phyloP scores from a whole-genome alignment of 2,113 vertebrate species.

The Poeciliopsis retropinna region DNA sequence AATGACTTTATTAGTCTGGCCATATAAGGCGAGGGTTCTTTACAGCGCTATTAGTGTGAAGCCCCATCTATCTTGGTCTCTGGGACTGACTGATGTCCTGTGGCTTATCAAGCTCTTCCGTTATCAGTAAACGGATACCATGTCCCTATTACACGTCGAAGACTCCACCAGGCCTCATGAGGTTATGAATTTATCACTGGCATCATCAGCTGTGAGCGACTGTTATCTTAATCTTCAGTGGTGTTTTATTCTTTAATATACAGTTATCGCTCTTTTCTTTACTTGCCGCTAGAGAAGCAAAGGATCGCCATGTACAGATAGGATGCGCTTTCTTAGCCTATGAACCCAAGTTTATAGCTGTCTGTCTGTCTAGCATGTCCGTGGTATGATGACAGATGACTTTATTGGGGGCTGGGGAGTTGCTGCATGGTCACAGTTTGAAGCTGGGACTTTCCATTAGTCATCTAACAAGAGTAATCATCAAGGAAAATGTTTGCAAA shows the following conservation, averaged over 20 bases:
- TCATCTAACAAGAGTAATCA: conserved; percentile 77
- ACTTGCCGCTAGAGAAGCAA: conserved; percentile 39
- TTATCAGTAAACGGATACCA: conserved; percentile 73
- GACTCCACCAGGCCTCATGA: conserved; percentile 49
- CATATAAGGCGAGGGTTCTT: conserved; percentile 81
- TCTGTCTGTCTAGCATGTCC: conserved; percentile 72
- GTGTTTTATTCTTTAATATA: conserved; percentile 39
- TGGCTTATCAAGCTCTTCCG: conserved; percentile 68
- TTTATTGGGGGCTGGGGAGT: conserved; percentile 77
- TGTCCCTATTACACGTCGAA: conserved; percentile 51
- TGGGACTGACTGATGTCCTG: conserved; percentile 75
- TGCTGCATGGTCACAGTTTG: conserved; percentile 66
- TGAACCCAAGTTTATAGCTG: conserved; percentile 76
- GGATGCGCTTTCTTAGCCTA: conserved; percentile 60
- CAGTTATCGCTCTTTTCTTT: conserved; percentile 26
- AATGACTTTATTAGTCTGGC: conserved; percentile 81
- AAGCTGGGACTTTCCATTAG: conserved; percentile 79
- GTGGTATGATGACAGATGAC: conserved; percentile 73
- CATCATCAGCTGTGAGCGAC: conserved; percentile 38
- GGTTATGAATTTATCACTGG: conserved; percentile 39
- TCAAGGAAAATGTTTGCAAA: conserved; percentile 70
- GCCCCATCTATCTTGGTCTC: conserved; percentile 68
- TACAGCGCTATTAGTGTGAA: conserved; percentile 74
- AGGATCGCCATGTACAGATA: conserved; percentile 44
- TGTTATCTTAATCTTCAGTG: conserved; percentile 48